These are phyloP conservation scores for Petrocephalus sullivani DNA, from an alignment of 2,797 vertebrate species.

Conservation along the genomic window DNA sequence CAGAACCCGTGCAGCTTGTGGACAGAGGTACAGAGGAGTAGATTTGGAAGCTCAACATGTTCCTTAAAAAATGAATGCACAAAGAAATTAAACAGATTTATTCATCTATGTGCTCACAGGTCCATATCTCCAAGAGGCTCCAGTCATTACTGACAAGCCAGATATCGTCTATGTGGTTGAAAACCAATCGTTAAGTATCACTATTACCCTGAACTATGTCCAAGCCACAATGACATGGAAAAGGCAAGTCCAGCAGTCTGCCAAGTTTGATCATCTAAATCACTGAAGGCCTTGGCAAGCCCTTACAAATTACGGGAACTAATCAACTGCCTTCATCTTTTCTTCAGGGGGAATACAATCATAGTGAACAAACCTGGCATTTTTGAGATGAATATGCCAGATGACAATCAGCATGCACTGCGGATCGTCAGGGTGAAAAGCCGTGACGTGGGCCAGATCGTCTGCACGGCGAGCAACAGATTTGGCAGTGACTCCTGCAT, in stretches of 20 bases:
- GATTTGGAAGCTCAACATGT: background rate
- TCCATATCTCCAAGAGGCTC: conserved; percentile 78
- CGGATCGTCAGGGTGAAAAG: conserved; percentile 67
- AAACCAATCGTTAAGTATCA: conserved; percentile 76
- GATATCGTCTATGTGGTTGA: conserved; percentile 86
- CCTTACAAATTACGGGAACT: background rate
- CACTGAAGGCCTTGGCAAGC: background rate
- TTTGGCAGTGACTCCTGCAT: conserved; percentile 75
- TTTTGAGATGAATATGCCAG: conserved; percentile 82
- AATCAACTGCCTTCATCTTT: background rate
- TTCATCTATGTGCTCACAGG: conserved; percentile 56
- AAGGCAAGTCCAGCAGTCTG: conserved; percentile 59
- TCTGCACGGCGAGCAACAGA: conserved; percentile 78
- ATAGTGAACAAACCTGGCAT: conserved; percentile 64
- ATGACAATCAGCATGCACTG: conserved; percentile 87
- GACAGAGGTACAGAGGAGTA: conserved; percentile 67
- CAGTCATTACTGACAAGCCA: conserved; percentile 81
- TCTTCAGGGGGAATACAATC: conserved; percentile 63
- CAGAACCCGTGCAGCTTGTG: conserved; percentile 76
- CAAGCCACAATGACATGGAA: conserved; percentile 81
- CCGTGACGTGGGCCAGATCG: conserved; percentile 67
- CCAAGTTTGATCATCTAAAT: background rate
- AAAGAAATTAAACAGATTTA: background rate
- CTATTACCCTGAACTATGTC: conserved; percentile 86
- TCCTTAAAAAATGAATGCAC: background rate